A percentile compares a stretch with the other conserved stretches of the same genome.
Evolutionary conservation across 2,113 vertebrate genomes (phyloP).

Genomic region (Equus quagga): DNA sequence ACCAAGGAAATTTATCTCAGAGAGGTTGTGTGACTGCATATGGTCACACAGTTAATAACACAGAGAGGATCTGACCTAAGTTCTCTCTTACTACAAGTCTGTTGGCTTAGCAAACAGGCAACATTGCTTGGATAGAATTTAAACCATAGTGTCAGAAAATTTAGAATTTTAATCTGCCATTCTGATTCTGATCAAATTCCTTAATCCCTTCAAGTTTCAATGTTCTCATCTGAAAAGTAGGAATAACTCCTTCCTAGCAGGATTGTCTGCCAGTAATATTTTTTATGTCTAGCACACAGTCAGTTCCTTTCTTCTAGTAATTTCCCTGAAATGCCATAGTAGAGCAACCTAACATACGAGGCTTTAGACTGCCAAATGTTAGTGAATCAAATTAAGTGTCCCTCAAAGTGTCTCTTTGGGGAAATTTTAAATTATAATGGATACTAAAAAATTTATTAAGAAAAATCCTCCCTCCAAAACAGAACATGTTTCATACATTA

Average conservation of each 20-base stretch:
- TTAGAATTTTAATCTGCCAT: neutral
- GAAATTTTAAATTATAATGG: constrained; percentile 6
- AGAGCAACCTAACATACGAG: neutral
- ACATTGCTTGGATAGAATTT: neutral
- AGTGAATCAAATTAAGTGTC: constrained; percentile 1
- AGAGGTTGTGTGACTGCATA: neutral
- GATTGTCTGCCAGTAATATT: neutral
- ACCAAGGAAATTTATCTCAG: neutral
- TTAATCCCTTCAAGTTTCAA: neutral
- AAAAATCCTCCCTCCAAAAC: constrained; percentile 30
- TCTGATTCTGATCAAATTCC: constrained; percentile 9
- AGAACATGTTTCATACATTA: neutral
- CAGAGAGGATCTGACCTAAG: neutral
- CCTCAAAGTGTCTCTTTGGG: neutral
- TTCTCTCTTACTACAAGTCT: neutral
- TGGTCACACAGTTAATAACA: neutral
- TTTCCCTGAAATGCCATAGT: neutral
- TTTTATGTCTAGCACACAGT: neutral
- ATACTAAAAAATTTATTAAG: neutral
- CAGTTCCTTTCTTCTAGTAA: neutral
- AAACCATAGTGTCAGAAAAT: neutral
- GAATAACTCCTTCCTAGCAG: neutral
- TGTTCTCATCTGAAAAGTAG: neutral
- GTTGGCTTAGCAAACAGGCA: neutral
- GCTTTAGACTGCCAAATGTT: neutral